Evolutionary conservation across 2,888 invertebrate species (phyloP).

Genomic region (Microctonus brassicae): DNA sequence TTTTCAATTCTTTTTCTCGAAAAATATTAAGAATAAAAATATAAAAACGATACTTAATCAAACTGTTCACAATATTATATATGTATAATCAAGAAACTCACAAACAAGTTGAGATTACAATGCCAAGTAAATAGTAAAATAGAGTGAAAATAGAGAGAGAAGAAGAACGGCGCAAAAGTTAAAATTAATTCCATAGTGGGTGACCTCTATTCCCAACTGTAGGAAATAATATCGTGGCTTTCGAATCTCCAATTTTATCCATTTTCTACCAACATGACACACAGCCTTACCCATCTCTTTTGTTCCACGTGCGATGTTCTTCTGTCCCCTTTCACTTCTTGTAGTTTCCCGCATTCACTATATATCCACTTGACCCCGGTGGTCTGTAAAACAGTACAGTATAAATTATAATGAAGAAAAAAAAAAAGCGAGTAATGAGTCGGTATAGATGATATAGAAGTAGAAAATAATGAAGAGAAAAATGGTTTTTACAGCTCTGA

Average conservation of each 20-base stretch:
- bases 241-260: slow-evolving; percentile 27
- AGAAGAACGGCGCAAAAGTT: slow-evolving; percentile 40
- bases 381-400: background rate
- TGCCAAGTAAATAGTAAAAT: slow-evolving; percentile 26
- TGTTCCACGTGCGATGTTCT: background rate
- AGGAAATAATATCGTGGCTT: slow-evolving; percentile 44
- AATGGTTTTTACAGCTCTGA: no score
- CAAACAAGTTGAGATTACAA: background rate
- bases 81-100: background rate
- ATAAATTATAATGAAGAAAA: slow-evolving; percentile 7
- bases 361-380: slow-evolving; percentile 29
- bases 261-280: background rate
- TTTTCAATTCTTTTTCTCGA: no score
- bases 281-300: background rate
- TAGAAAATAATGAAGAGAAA: background rate
- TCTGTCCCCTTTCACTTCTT: slow-evolving; percentile 3
- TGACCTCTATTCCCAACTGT: slow-evolving; percentile 40
- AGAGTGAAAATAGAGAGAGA: background rate
- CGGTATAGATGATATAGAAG: background rate
- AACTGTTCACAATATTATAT: background rate
- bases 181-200: slow-evolving; percentile 47
- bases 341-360: slow-evolving; percentile 26
- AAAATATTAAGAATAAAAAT: background rate
- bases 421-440: background rate
- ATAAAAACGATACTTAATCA: background rate